A percentile compares a stretch with the other conserved stretches of the same genome.
Conservation (phyloP, 2,888 invertebrate genomes). For the Apantesis nais region DNA sequence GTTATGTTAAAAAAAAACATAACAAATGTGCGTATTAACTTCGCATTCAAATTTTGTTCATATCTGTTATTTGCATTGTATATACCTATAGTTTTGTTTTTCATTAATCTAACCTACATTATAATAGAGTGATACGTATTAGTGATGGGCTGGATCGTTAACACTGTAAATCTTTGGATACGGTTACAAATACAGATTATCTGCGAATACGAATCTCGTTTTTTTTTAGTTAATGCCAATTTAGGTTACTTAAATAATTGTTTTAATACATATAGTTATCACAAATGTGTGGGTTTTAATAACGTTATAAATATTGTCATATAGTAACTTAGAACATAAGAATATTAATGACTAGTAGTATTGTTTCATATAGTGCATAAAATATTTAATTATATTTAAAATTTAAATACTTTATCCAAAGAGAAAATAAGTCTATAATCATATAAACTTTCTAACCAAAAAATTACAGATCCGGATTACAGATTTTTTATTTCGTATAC, state of each 20-base stretch:
- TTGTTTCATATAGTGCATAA: too few relatives aligned
- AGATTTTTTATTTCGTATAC: not conserved
- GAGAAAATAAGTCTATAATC: too few relatives aligned
- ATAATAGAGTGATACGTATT: not conserved
- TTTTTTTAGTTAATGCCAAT: not conserved
- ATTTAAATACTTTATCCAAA: too few relatives aligned
- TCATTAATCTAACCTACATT: not conserved
- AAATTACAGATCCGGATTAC: not conserved
- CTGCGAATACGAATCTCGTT: not conserved
- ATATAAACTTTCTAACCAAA: too few relatives aligned
- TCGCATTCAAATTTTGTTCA: too few relatives aligned
- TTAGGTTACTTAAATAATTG: not conserved
- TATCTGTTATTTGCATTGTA: too few relatives aligned
- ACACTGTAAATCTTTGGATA: not conserved
- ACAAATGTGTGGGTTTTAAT: not conserved
- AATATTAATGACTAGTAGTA: too few relatives aligned
- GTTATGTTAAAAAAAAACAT: too few relatives aligned
- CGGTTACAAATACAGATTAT: not conserved
- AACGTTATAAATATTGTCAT: not conserved
- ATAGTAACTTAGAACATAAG: too few relatives aligned
- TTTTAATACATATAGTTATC: not conserved
- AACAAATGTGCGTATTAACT: too few relatives aligned
- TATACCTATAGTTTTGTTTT: too few relatives aligned
- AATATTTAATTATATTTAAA: too few relatives aligned
- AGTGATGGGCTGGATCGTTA: not conserved